Evolutionary conservation across 2,113 vertebrate species (phyloP), one percentile per base, ranked within the genome.

Genomic region (Sminthopsis crassicaudata): DNA sequence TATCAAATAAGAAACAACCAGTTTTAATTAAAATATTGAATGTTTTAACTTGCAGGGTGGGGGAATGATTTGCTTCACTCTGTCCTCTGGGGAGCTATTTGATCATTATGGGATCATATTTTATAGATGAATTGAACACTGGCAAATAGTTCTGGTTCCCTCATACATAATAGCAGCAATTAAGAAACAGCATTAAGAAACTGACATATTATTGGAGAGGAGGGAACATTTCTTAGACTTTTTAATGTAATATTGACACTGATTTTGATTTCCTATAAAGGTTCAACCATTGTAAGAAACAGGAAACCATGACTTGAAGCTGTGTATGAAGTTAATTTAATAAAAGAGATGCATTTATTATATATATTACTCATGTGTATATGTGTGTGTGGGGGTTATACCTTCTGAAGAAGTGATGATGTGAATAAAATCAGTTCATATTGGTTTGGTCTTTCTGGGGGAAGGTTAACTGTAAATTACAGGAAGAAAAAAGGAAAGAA

Each of bases 21-120:
- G 97, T 97, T 97, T 98, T 98, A 98, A 99, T 99, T 98, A 99
- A 98, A 98, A 96, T 96, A 97, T 94, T 96, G 97, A 90, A 91
- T 98, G 51, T 96, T 97, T 98, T 97, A 96, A 98, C 92, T 98
- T 98, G 97, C 98, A 95, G 97, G 96, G 96, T 90, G 0, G 95
- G 93, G 95, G 96, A 95, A 12, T 27, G n/a, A 93, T 92, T 96
- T 90, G 93, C 60, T 67, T 1, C 60, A 98, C 98, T 98, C 96
- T 97, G 96, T 98, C 98, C 96, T 98, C 98, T 16, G 55, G 98
- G 98, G 97, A n/a, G 97, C 91, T 97, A 95, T 96, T 97, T 98
- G 97, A 98, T 98, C 88, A 97, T 97, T 97, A 95, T 90, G 97
- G 97, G 93, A 96, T 96, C 98, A 97, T 98, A 51, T 84, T 90